Conservation (phyloP, 2,888 invertebrate genomes). For the Abrostola triplasia region DNA sequence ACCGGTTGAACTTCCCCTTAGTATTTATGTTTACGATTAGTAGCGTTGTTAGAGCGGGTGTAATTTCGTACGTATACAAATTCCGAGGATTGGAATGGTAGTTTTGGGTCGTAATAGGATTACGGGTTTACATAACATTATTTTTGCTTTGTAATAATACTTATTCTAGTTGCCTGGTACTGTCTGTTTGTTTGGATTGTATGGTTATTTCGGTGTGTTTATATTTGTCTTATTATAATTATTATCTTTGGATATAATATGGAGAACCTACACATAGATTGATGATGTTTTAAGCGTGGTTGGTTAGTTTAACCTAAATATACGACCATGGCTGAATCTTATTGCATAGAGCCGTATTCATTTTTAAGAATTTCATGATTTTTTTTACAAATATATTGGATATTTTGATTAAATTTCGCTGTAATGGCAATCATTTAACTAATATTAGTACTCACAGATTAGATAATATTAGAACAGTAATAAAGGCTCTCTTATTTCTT, state of each 20-base stretch:
- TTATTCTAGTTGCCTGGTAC: neutral
- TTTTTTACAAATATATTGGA: too few species aligned
- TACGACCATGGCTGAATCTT: too few species aligned
- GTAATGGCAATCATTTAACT: too few species aligned
- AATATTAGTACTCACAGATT: too few species aligned
- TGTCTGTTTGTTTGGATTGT: neutral
- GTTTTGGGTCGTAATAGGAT: constrained; percentile 25
- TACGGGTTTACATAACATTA: constrained; percentile 10
- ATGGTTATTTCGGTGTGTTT: neutral
- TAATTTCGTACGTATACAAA: constrained; percentile 35
- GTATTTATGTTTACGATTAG: constrained; percentile 54
- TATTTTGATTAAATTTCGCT: too few species aligned
- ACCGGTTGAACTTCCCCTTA: constrained; percentile 46
- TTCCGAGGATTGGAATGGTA: constrained; percentile 25
- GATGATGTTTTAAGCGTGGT: too few species aligned
- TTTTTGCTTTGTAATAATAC: constrained; percentile 3
- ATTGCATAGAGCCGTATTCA: too few species aligned
- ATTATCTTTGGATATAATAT: neutral
- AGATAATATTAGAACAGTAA: too few species aligned
- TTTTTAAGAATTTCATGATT: too few species aligned
- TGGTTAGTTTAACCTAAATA: too few species aligned
- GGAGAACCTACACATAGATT: too few species aligned
- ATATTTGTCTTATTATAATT: neutral
- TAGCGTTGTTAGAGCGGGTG: constrained; percentile 34
- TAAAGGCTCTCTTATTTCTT: too few species aligned